Conservation (phyloP, 2,113 vertebrate species). For the Dipodomys ordii region DNA sequence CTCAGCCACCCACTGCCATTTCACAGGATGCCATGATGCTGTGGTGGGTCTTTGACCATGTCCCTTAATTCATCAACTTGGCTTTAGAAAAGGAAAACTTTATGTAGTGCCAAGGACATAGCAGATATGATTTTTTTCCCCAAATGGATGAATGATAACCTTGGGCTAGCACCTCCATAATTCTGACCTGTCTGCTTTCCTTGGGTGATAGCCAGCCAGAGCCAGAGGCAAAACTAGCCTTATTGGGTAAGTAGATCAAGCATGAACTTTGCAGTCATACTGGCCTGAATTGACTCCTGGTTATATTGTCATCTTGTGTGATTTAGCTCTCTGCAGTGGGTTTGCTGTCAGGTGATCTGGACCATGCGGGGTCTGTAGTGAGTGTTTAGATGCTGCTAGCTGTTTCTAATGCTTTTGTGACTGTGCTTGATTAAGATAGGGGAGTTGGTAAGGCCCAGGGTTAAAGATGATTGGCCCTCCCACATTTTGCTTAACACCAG, state of each 20-base stretch:
- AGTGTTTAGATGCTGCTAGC: neutral
- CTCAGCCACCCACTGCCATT: neutral
- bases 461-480: neutral
- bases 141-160: neutral
- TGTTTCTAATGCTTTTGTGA: neutral
- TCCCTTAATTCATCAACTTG: neutral
- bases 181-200: neutral
- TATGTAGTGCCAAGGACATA: neutral
- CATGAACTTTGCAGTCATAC: neutral
- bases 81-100: neutral
- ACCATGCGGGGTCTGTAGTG: neutral
- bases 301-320: neutral
- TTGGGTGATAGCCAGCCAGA: neutral
- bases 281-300: neutral
- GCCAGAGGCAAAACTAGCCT: neutral
- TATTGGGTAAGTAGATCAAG: neutral
- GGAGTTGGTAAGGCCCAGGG: neutral
- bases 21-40: neutral
- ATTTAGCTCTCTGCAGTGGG: neutral
- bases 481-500: neutral
- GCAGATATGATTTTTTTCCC: neutral
- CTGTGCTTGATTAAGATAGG: neutral
- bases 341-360: neutral
- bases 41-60: neutral
- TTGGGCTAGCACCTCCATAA: neutral